phyloP scores from a whole-genome alignment of 2,888 invertebrate species.

The Lypha dubia region DNA sequence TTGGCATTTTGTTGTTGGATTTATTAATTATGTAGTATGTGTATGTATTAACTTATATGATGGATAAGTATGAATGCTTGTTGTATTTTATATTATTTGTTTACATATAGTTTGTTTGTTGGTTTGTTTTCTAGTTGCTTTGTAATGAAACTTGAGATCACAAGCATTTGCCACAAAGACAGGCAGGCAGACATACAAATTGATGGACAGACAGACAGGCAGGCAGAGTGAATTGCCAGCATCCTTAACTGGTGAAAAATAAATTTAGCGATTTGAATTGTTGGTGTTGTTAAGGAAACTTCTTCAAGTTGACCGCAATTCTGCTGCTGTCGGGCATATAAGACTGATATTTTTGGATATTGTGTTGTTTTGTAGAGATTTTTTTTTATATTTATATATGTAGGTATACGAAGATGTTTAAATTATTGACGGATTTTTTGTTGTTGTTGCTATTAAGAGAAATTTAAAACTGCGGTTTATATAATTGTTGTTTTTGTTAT shows the following conservation, averaged over 20 bases:
- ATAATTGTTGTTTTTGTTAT: slow-evolving; percentile 49
- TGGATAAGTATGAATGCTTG: slow-evolving; percentile 56
- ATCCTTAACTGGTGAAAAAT: background rate
- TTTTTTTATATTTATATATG: slow-evolving; percentile 12
- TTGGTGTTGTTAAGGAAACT: slow-evolving; percentile 52
- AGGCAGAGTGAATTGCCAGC: slow-evolving; percentile 27
- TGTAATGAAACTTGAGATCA: slow-evolving; percentile 82
- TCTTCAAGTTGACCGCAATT: slow-evolving; percentile 28
- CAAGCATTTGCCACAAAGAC: slow-evolving; percentile 77
- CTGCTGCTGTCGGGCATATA: slow-evolving; percentile 33
- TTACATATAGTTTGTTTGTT: slow-evolving; percentile 71
- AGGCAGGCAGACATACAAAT: too few relatives aligned
- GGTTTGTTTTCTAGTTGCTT: slow-evolving; percentile 70
- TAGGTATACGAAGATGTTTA: slow-evolving; percentile 51
- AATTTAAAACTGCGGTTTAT: slow-evolving; percentile 47
- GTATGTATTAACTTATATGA: slow-evolving; percentile 58
- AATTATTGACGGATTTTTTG: slow-evolving; percentile 74
- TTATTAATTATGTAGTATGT: slow-evolving; percentile 67
- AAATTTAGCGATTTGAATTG: background rate
- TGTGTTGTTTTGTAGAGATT: slow-evolving; percentile 39
- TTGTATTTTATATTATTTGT: slow-evolving; percentile 73
- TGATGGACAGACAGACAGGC: background rate
- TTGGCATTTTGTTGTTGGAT: slow-evolving; percentile 74
- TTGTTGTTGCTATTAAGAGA: slow-evolving; percentile 69
- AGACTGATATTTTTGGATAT: slow-evolving; percentile 54